phyloP scores from a whole-genome alignment of 2,888 invertebrate genomes.

The Lepidochrysops patricia region DNA sequence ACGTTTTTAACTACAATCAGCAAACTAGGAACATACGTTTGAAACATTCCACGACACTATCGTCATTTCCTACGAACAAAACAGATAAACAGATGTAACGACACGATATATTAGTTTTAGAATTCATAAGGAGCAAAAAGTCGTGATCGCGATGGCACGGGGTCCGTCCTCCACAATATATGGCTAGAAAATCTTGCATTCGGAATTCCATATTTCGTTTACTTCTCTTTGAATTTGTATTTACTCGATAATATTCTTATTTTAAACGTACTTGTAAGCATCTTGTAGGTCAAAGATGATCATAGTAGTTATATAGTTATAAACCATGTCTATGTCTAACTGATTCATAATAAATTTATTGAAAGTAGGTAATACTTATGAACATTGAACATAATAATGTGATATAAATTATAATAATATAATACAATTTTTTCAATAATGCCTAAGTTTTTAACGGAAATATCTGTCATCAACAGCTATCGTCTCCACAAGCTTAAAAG shows the following conservation, averaged over 20 bases:
- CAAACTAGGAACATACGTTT: constrained; percentile 9
- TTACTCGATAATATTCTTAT: neutral
- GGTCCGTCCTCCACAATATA: constrained; percentile 39
- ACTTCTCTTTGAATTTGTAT: constrained; percentile 10
- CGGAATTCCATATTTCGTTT: constrained; percentile 43
- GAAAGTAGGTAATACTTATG: neutral
- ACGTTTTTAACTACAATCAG: constrained; percentile 5
- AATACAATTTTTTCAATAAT: too few species aligned
- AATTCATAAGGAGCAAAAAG: constrained; percentile 35
- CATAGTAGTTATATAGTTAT: neutral
- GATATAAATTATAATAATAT: too few species aligned
- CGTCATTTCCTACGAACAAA: constrained; percentile 21
- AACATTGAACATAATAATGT: too few species aligned
- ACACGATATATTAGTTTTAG: constrained; percentile 26
- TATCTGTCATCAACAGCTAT: too few species aligned
- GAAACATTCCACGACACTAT: constrained; percentile 13
- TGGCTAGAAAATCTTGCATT: constrained; percentile 29
- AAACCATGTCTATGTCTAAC: neutral
- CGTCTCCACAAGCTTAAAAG: too few species aligned
- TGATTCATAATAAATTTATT: neutral
- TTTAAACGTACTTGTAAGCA: neutral
- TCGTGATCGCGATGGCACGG: constrained; percentile 50
- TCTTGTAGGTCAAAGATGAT: constrained; percentile 4
- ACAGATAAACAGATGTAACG: constrained; percentile 22
- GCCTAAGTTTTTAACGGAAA: too few species aligned